Evolutionary conservation across 1,140 invertebrate species (phyloP).

Genomic region (Grapholita molesta): DNA sequence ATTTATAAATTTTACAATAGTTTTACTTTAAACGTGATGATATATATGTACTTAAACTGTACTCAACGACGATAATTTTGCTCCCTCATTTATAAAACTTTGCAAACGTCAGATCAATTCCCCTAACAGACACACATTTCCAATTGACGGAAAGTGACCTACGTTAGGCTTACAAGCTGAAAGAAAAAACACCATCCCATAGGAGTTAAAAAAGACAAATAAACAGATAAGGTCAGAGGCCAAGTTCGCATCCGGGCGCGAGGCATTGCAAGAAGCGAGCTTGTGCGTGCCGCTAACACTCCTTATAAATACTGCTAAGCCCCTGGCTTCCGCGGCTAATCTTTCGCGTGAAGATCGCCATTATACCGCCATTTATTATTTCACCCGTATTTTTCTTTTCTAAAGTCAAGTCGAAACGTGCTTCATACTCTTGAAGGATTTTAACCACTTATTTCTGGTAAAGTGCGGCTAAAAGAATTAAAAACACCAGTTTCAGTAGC

Average conservation of each 20-base stretch:
- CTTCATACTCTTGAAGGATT: conserved; percentile 56
- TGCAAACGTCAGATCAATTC: too few relatives aligned
- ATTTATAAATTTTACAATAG: too few relatives aligned
- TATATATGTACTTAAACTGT: too few relatives aligned
- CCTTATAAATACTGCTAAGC: conserved; percentile 76
- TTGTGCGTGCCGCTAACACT: conserved; percentile 64
- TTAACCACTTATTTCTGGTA: conserved; percentile 42
- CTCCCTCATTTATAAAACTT: too few relatives aligned
- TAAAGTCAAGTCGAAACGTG: conserved; percentile 64
- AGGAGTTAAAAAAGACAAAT: too few relatives aligned
- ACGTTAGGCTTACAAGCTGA: too few relatives aligned
- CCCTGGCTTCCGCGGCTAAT: conserved; percentile 72
- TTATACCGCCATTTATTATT: conserved; percentile 76
- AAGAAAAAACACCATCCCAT: too few relatives aligned
- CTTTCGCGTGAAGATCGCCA: conserved; percentile 74
- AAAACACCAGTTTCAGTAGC: conserved; percentile 51
- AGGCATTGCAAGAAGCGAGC: conserved; percentile 46
- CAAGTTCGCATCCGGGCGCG: conserved; percentile 8
- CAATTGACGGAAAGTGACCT: too few relatives aligned
- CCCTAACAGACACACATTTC: too few relatives aligned
- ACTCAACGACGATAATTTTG: too few relatives aligned
- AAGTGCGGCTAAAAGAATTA: conserved; percentile 54
- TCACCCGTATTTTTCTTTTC: conserved; percentile 62
- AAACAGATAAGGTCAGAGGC: too few relatives aligned
- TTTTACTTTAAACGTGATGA: too few relatives aligned